Base-by-base conservation (phyloP, 2,113 vertebrate genomes). In the Barbus barbus region DNA sequence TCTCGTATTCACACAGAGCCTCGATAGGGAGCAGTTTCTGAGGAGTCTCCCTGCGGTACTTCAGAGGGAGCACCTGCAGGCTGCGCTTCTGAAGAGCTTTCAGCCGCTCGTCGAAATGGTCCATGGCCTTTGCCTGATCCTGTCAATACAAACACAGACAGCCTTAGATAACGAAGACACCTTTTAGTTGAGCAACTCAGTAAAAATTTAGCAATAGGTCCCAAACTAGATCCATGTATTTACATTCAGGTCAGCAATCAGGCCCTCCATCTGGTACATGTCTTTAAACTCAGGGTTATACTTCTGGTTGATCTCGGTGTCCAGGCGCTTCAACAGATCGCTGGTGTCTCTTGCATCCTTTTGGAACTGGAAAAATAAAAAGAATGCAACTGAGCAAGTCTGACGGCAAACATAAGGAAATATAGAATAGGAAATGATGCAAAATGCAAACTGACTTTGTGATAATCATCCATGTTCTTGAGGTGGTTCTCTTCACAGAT, bases 401-500 rank as follows among this genome's bases (percentile, higher is more conserved):
- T 36, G 38, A 61, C 38, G 18, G 16, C 2, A 81, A 1, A 58
- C 12, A 8, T 5, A 9, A 51, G 6, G 22, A 16, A 16, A 7
- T 14, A 14, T 24, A n/a, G n/a, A n/a, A n/a, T n/a, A 51, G 5
- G 26, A 76, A 51, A 48, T 9, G 1, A 18, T 22, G 53, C 3
- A 4, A 14, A 9, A 75, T 14, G 31, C 36, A 22, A 7, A 83
- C 85, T 89, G 58, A 99, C 98, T 95, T 98, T 97, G 93, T 99
- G 97, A 90, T 97, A 98, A 78, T 99, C 97, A 3, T 97, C 96
- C 98, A 99, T 99, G 92, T 95, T 95, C 90, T 98, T 99, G 14
- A 99, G 95, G 87, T 99, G 98, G 90, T 96, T 98, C 88, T 99
- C 98, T 91, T 99, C 98, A 0, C 98, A 99, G 91, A 99, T 99